These are phyloP conservation scores for Pseudotriccus pelzelni DNA, from an alignment of 2,797 vertebrate genomes.

Conservation along the genomic window DNA sequence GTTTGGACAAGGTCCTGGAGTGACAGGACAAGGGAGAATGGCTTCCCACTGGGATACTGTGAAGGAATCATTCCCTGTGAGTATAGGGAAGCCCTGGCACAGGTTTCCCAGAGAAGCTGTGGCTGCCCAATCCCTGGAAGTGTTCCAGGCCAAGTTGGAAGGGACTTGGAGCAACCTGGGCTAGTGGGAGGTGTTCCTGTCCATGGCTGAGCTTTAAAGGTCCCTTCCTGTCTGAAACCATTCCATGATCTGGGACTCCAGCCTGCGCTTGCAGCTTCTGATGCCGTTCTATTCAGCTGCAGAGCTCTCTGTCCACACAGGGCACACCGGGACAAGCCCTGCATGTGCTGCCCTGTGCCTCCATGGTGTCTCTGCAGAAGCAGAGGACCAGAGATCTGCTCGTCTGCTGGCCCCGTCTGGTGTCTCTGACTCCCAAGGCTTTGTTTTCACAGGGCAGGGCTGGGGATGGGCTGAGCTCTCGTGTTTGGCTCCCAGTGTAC, in stretches of 20 bases:
- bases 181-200: neutral
- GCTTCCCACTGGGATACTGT: neutral
- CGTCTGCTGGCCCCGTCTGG: accelerated
- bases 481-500: accelerated
- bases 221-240: neutral
- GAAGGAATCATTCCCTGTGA: neutral
- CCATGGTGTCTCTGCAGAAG: accelerated
- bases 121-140: neutral
- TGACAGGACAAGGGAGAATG: neutral
- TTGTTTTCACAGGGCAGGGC: accelerated
- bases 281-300: accelerated
- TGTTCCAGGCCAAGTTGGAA: too few relatives aligned
- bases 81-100: neutral
- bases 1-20: neutral
- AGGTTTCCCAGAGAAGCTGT: neutral
- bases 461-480: accelerated
- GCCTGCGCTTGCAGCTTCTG: neutral
- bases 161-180: neutral
- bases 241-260: accelerated
- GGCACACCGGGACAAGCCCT: accelerated
- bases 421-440: accelerated
- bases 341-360: accelerated
- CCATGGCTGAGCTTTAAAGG: neutral
- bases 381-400: neutral
- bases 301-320: neutral